Evolutionary conservation across 1,140 invertebrate genomes (phyloP).

Genomic region (Euglossa dilemma): DNA sequence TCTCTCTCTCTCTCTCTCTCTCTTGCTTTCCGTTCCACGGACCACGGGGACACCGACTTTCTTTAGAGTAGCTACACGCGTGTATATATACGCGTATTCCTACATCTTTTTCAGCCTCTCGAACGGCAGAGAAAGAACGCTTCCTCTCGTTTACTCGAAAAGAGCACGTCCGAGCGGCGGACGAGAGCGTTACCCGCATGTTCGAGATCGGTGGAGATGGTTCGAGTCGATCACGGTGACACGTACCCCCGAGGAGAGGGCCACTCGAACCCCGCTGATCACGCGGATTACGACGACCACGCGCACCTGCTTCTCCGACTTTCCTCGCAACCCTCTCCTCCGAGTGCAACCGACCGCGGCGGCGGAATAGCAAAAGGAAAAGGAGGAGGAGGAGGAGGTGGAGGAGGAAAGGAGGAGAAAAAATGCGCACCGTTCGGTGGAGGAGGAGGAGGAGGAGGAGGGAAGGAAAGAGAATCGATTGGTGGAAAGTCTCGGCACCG

Average conservation of each 20-base stretch:
- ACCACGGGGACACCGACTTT: no score
- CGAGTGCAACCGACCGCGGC: neutral
- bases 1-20: neutral
- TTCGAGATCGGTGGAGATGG: slow-evolving; percentile 28
- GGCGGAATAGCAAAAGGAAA: no score
- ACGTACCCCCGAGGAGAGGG: slow-evolving; percentile 61
- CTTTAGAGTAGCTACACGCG: neutral
- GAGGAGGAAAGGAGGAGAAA: no score
- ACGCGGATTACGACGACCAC: slow-evolving; percentile 75
- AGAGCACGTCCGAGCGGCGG: neutral
- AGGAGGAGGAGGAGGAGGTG: no score
- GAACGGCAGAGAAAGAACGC: neutral
- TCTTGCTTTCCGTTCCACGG: neutral
- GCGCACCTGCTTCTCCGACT: slow-evolving; percentile 78
- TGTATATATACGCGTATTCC: neutral
- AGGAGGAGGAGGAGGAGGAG: neutral
- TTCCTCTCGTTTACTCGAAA: slow-evolving; percentile 14
- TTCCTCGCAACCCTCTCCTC: slow-evolving; percentile 5
- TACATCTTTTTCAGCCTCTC: no score
- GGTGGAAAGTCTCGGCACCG: neutral
- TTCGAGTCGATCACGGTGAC: slow-evolving; percentile 58
- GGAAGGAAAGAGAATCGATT: neutral
- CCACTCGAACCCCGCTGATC: slow-evolving; percentile 77
- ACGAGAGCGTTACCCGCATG: slow-evolving; percentile 27
- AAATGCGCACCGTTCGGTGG: no score